phyloP scores from a whole-genome alignment of 2,113 vertebrate species.

The Calypte anna region DNA sequence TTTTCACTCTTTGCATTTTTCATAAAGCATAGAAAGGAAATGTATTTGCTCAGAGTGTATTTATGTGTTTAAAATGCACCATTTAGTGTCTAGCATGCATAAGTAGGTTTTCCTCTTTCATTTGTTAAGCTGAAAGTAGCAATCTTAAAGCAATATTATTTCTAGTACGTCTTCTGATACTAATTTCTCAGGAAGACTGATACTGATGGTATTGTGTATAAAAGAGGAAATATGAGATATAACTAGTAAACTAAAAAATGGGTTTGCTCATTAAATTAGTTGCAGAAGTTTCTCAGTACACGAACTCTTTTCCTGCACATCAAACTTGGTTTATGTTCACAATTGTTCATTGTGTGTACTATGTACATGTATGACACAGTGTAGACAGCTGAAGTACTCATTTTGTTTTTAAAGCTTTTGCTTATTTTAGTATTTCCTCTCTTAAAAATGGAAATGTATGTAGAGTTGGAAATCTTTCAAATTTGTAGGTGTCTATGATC shows the following conservation, averaged over 20 bases:
- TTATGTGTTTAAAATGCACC: background rate
- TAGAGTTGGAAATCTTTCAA: background rate
- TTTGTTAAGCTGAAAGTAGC: background rate
- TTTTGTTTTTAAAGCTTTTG: background rate
- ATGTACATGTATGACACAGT: background rate
- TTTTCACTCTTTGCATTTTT: background rate
- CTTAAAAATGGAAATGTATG: background rate
- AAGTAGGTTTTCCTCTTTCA: background rate
- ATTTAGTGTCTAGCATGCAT: background rate
- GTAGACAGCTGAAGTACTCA: background rate
- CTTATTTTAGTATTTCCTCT: background rate
- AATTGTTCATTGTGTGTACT: background rate
- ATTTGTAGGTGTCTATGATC: background rate
- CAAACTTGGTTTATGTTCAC: background rate
- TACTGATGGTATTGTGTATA: background rate
- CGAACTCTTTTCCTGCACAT: background rate
- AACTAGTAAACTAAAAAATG: background rate
- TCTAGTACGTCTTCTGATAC: background rate
- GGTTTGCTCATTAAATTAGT: background rate
- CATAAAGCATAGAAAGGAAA: background rate
- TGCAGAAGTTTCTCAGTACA: background rate
- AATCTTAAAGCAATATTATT: background rate
- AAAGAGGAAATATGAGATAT: background rate
- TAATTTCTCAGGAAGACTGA: background rate
- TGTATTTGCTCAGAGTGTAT: background rate